Percentiles rank a stretch among this genome's conserved stretches.
phyloP scores from a whole-genome alignment of 2,113 vertebrate genomes.

The Glareola pratincola region DNA sequence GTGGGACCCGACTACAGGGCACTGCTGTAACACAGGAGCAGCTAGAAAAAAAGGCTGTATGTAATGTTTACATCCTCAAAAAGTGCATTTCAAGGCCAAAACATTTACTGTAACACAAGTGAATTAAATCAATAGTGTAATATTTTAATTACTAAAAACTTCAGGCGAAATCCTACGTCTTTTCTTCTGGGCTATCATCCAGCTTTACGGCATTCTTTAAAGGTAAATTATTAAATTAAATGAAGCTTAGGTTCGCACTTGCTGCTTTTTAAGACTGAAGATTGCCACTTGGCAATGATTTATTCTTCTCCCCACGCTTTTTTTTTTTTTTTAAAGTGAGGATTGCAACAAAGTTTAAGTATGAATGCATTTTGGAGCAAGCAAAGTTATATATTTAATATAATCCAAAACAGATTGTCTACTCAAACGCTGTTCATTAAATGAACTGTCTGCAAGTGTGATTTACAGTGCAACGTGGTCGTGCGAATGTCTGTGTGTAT shows the following conservation, averaged over 20 bases:
- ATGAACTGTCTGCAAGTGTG: conserved; percentile 63
- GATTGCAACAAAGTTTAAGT: neutral
- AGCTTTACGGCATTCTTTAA: conserved; percentile 13
- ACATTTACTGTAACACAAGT: neutral
- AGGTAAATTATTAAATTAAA: conserved; percentile 49
- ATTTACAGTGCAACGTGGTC: conserved; percentile 58
- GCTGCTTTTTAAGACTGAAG: conserved; percentile 34
- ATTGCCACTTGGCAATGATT: conserved; percentile 14
- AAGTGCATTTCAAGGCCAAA: neutral
- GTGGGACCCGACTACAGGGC: neutral
- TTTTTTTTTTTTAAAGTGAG: neutral
- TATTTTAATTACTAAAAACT: conserved; percentile 45
- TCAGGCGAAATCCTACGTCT: neutral
- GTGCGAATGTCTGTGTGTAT: conserved; percentile 32
- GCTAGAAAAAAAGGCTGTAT: neutral
- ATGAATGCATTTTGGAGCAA: neutral
- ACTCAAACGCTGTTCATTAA: conserved; percentile 41
- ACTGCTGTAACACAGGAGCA: neutral
- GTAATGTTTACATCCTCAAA: neutral
- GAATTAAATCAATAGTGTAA: neutral
- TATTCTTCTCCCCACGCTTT: neutral
- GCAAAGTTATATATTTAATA: conserved; percentile 5
- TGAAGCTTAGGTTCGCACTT: neutral
- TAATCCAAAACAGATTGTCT: conserved; percentile 43
- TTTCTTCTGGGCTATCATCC: conserved; percentile 46